These are phyloP conservation scores for Lathamus discolor DNA, from an alignment of 2,113 vertebrate species.

Conservation along the genomic window DNA sequence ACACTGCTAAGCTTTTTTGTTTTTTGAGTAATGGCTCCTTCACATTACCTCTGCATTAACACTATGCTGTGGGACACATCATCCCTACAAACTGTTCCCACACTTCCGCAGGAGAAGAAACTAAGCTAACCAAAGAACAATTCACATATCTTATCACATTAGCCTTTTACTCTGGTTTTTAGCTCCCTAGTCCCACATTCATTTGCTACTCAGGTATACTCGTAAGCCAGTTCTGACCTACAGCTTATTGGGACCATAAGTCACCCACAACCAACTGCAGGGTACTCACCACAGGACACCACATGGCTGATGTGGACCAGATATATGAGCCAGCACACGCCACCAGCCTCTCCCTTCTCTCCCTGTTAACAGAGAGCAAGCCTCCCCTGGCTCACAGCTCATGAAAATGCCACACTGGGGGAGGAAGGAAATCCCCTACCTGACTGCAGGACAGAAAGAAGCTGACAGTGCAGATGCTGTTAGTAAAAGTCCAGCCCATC, in stretches of 20 bases:
- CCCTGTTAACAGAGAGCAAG: rapidly evolving
- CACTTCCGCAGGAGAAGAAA: not conserved
- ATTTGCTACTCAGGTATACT: not conserved
- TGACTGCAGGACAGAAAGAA: not conserved
- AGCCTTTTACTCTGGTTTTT: not conserved
- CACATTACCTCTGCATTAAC: rapidly evolving
- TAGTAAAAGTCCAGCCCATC: not conserved
- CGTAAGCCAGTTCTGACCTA: not conserved
- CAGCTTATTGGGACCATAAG: not conserved
- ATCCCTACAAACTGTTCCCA: not conserved
- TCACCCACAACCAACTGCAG: not conserved
- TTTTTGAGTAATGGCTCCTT: not conserved
- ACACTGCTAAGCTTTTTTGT: not conserved
- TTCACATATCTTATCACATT: rapidly evolving
- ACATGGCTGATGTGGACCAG: rapidly evolving
- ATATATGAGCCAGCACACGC: not conserved
- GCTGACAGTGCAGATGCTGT: not conserved
- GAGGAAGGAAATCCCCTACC: not conserved
- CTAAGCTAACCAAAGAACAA: not conserved
- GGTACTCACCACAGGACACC: not conserved
- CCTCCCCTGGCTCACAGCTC: not conserved
- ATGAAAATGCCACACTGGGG: not conserved
- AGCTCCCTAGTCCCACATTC: not conserved
- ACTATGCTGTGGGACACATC: rapidly evolving
- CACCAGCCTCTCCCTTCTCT: not conserved